A percentile compares a stretch with the other conserved stretches of the same genome.
Evolutionary conservation across 2,888 invertebrate species (phyloP).

Genomic region (Emmelina monodactyla): DNA sequence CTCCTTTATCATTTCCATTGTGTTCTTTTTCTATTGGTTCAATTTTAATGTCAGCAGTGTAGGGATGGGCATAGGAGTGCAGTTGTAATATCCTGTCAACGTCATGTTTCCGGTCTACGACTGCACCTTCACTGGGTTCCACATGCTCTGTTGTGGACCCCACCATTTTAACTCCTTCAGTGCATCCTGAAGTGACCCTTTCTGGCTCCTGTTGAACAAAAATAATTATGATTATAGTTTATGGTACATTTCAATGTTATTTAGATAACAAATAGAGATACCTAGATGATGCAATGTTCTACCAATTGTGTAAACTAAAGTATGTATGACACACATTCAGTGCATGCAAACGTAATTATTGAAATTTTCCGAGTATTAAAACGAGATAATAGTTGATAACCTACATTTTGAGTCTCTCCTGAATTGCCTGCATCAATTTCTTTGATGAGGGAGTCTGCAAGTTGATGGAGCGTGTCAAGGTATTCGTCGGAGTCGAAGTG

Average conservation of each 20-base stretch:
- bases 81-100: slow-evolving; percentile 55
- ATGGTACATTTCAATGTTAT: too few relatives aligned
- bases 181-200: slow-evolving; percentile 42
- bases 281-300: slow-evolving; percentile 10
- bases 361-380: too few relatives aligned
- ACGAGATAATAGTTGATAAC: too few relatives aligned
- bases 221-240: too few relatives aligned
- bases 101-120: slow-evolving; percentile 55
- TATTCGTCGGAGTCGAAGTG: slow-evolving; percentile 79
- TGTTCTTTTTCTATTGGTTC: slow-evolving; percentile 23
- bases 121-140: slow-evolving; percentile 77
- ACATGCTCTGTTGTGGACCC: slow-evolving; percentile 84
- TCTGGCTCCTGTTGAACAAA: slow-evolving; percentile 39
- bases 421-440: slow-evolving; percentile 77
- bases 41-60: slow-evolving; percentile 27
- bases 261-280: too few relatives aligned
- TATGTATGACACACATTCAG: too few relatives aligned
- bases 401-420: slow-evolving; percentile 72
- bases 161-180: slow-evolving; percentile 78
- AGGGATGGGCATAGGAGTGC: slow-evolving; percentile 62
- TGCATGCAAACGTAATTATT: too few relatives aligned
- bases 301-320: too few relatives aligned
- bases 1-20: slow-evolving; percentile 51
- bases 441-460: slow-evolving; percentile 84
- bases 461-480: slow-evolving; percentile 77